phyloP scores from a whole-genome alignment of 2,888 invertebrate genomes.

The Graphium colonna region DNA sequence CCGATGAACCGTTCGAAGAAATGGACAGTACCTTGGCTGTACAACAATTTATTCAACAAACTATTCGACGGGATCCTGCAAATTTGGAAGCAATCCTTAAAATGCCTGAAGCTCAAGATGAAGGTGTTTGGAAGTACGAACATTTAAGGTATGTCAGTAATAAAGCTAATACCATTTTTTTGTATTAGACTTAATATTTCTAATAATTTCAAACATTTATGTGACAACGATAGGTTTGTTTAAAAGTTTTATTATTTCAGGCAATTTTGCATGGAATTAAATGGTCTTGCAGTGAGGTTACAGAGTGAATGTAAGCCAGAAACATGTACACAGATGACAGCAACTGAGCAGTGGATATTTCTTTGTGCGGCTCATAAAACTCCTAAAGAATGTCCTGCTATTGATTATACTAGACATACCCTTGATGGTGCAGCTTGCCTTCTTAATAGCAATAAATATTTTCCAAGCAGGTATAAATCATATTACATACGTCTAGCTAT shows the following conservation, averaged over 20 bases:
- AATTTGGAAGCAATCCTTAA: slow-evolving; percentile 96
- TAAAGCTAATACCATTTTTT: no score
- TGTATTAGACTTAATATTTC: not conserved
- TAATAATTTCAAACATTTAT: not conserved
- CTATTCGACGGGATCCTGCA: slow-evolving; percentile 94
- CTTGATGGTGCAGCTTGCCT: slow-evolving; percentile 99
- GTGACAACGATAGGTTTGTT: no score
- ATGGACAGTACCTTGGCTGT: slow-evolving; percentile 99
- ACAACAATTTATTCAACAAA: slow-evolving; percentile 99
- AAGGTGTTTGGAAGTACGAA: slow-evolving; percentile 99
- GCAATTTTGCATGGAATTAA: slow-evolving; percentile 99
- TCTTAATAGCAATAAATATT: slow-evolving; percentile 15
- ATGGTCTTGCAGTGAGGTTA: slow-evolving; percentile 97
- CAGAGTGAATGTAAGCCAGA: slow-evolving; percentile 98
- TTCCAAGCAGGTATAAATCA: not conserved
- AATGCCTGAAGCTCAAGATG: slow-evolving; percentile 98
- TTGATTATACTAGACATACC: slow-evolving; percentile 99
- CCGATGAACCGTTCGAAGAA: slow-evolving; percentile 98
- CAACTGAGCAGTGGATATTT: slow-evolving; percentile 99
- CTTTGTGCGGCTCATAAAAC: slow-evolving; percentile 99
- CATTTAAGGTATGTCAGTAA: slow-evolving; percentile 91
- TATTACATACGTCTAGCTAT: no score
- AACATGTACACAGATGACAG: slow-evolving; percentile 99
- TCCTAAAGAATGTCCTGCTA: slow-evolving; percentile 99
- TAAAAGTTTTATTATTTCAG: slow-evolving; percentile 77